A percentile compares a stretch with the other conserved stretches of the same genome.
These are phyloP conservation scores for Ommatoiulus sabulosus DNA, from an alignment of 2,888 invertebrate species.

Conservation along the genomic window DNA sequence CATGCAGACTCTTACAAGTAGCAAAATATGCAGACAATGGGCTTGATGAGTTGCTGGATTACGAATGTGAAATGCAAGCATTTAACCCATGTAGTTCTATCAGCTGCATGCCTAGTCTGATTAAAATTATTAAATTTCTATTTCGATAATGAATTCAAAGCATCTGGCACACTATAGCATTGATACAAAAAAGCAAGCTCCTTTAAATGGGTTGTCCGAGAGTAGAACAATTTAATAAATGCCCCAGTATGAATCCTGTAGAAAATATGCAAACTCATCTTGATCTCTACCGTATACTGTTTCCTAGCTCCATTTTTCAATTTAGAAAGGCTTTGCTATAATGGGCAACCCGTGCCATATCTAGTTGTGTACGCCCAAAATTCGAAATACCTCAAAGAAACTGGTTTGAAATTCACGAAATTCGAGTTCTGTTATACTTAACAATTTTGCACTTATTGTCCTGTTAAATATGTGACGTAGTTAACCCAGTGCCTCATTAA, in stretches of 20 bases:
- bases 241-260: not conserved
- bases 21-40: not conserved
- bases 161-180: not conserved
- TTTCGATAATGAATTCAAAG: not conserved
- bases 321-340: not conserved
- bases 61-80: not conserved
- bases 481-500: not conserved
- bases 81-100: not conserved
- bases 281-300: not conserved
- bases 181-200: not conserved
- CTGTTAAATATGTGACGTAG: not conserved
- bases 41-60: constrained; percentile 13
- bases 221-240: constrained; percentile 27
- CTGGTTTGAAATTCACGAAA: not conserved
- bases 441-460: constrained; percentile 32
- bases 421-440: not conserved
- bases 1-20: not conserved
- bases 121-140: constrained; percentile 39
- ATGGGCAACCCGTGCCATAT: not conserved
- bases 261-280: constrained; percentile 29
- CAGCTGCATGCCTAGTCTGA: not conserved
- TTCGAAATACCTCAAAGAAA: not conserved
- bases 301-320: constrained; percentile 13
- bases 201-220: not conserved
- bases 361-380: not conserved